Evolutionary conservation across 2,797 vertebrate species (phyloP), one percentile per base, ranked within the genome.

Genomic region (Nothura maculosa): DNA sequence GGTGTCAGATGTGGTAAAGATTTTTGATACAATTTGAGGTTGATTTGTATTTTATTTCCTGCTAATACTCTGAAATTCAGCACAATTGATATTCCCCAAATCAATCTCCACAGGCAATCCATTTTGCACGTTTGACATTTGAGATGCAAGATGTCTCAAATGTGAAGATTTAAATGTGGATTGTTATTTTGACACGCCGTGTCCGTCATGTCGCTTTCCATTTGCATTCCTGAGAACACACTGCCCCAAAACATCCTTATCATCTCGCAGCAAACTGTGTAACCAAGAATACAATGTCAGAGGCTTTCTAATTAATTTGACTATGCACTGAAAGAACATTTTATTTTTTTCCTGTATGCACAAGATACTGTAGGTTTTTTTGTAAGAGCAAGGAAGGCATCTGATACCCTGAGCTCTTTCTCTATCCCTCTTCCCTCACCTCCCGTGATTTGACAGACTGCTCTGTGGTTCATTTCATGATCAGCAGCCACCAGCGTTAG

Each of bases 41-140:
- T 0, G 0, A 16, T 28, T 47, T 30, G 18, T n/a, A 8, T 30
- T 20, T 7, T 12, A 50, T 27, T 2, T 22, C 10, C 13, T 0
- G 0, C 50, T 96, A 87, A 73, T 50, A 36, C 61, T 81, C 61
- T 91, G 80, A 94, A 94, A 57, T 86, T 74, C 77, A 74, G 92
- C 76, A 58, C 89, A 93, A 93, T 73, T 92, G 73, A 85, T 76
- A 48, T 84, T 91, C 57, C 63, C 61, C 0, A 0, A 43, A 62
- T 17, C 13, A 0, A 12, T 48, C 89, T 85, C 89, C 70, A 36
- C 77, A 38, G 77, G 60, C 92, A 91, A 68, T 91, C 90, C 81
- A n/a, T 93, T 95, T 70, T 74, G 24, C 74, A 50, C 61, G 86
- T 95, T 75, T 96, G 92, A 85, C 92, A 81, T 96, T 95, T 91